phyloP scores from a whole-genome alignment of 2,113 vertebrate species.

The Sphaerodactylus townsendi region DNA sequence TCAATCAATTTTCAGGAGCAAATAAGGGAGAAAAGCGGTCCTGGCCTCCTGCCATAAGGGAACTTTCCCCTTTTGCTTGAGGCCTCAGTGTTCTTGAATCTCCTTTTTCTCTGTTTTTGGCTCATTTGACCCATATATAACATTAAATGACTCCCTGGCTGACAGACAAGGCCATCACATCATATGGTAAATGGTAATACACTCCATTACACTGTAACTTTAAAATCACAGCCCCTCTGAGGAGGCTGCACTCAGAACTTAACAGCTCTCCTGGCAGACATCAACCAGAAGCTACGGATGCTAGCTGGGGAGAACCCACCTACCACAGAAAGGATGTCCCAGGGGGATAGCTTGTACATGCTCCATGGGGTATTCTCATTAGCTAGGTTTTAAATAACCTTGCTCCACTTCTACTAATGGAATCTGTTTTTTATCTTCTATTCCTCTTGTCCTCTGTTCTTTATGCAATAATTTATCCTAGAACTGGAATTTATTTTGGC shows the following conservation, averaged over 20 bases:
- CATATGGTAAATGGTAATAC: slow-evolving; percentile 74
- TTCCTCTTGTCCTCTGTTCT: background rate
- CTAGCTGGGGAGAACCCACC: slow-evolving; percentile 14
- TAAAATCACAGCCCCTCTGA: slow-evolving; percentile 71
- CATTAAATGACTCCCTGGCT: slow-evolving; percentile 69
- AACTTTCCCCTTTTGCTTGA: slow-evolving; percentile 38
- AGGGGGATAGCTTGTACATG: background rate
- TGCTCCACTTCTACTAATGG: background rate
- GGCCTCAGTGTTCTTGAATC: slow-evolving; percentile 49
- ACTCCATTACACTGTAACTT: slow-evolving; percentile 74
- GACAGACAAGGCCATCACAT: slow-evolving; percentile 72
- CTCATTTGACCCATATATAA: slow-evolving; percentile 76
- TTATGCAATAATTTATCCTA: background rate
- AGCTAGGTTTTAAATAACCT: background rate
- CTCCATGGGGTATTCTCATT: background rate
- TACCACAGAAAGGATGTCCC: slow-evolving; percentile 12
- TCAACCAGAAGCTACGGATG: slow-evolving; percentile 44
- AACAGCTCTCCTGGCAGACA: slow-evolving; percentile 58
- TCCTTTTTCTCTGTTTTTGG: slow-evolving; percentile 57
- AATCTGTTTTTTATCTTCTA: background rate
- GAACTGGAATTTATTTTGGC: background rate
- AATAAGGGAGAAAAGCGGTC: slow-evolving; percentile 31
- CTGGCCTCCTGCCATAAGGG: slow-evolving; percentile 29
- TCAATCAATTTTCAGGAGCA: slow-evolving; percentile 55
- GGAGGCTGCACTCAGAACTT: slow-evolving; percentile 58